A percentile compares a stretch with the other conserved stretches of the same genome.
Conservation (phyloP, 2,113 vertebrate genomes). For the Leuciscus idus region DNA sequence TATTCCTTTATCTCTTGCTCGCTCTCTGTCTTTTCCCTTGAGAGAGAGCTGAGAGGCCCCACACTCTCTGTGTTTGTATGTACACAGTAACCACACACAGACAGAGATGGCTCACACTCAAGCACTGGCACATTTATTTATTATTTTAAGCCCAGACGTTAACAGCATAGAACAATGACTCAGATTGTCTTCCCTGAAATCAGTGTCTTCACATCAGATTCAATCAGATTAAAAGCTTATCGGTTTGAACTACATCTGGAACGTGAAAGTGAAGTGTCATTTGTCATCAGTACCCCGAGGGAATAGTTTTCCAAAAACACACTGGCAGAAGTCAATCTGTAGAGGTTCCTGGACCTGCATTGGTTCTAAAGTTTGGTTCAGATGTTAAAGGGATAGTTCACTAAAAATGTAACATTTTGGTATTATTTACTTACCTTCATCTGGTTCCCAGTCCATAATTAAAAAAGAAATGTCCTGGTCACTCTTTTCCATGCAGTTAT, state of each 20-base stretch:
- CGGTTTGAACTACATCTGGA: not conserved
- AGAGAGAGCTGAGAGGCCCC: constrained; percentile 21
- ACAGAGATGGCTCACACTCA: not conserved
- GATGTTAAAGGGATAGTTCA: not conserved
- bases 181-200: constrained; percentile 8
- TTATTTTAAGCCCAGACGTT: constrained; percentile 25
- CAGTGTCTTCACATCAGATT: constrained; percentile 32
- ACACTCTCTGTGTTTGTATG: constrained; percentile 44
- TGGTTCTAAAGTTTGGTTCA: not conserved
- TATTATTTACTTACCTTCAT: not conserved
- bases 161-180: constrained; percentile 17
- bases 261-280: constrained; percentile 44
- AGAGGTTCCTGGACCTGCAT: not conserved
- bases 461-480: not conserved
- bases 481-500: not conserved
- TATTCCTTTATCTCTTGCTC: constrained; percentile 40
- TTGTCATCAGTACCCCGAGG: constrained; percentile 46
- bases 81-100: constrained; percentile 38
- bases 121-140: constrained; percentile 31
- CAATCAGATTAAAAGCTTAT: constrained; percentile 28
- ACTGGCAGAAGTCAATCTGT: constrained; percentile 56
- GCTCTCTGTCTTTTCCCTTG: not conserved
- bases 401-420: too few relatives aligned
- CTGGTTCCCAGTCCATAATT: not conserved
- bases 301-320: constrained; percentile 56